Evolutionary conservation across 1,140 invertebrate genomes (phyloP), one percentile per base, ranked within the genome.

Genomic region (Drosophila hydei): DNA sequence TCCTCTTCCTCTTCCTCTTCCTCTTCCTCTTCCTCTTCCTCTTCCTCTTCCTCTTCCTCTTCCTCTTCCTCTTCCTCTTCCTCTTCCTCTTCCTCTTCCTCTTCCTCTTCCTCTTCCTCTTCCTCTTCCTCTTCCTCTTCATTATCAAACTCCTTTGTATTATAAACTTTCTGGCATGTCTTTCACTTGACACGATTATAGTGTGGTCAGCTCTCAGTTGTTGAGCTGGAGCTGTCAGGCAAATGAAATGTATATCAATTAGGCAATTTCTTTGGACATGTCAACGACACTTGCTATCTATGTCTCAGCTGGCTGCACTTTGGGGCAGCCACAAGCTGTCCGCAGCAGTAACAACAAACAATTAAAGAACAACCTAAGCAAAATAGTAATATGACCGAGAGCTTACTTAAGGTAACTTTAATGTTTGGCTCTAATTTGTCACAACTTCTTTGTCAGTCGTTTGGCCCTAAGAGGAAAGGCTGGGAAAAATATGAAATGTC

Each of bases 191-290:
- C 69, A 64, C 19, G 50, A 63, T 42, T 71, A 47, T 58, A 19
- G 45, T 56, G 50, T 27, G 42, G 48, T 63, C 68, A 71, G 52
- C 30, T 48, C 27, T 56, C 55, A 48, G 63, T 50, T 56, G 38
- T 8, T 16, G 38, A 16, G 38, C 27, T 55, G 47, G 47, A 36
- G 47, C 63, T 67, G 62, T 52, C 69, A 56, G 25, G 8, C 25
- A 23, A 63, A 67, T 60, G 25, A 65, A 79, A 75, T 68, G 43
- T 56, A 72, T 64, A 68, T 75, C 63, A 83, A 84, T 83, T 72
- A 75, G 45, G 42, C 62, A 45, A 42, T 59, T 58, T 60, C 43
- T 50, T 56, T 48, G 63, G 58, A 30, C 71, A 61, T 52, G 71
- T 73, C 71, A 73, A 62, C 71, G 50, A 68, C 71, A 73, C 64